phyloP scores from a whole-genome alignment of 2,888 invertebrate species.

The Julus scandinavius region DNA sequence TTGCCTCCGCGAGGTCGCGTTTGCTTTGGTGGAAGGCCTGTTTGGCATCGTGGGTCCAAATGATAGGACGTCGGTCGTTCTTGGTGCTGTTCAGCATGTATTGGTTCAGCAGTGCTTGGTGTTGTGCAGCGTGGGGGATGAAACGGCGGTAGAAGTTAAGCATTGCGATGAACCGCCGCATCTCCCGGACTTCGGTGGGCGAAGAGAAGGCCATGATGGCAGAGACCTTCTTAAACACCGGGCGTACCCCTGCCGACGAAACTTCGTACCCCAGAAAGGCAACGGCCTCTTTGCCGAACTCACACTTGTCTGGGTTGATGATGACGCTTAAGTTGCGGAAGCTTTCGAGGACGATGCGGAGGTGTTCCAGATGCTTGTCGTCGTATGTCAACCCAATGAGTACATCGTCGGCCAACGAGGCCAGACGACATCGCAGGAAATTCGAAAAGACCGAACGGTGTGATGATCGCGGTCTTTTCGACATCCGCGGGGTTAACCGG shows the following conservation, averaged over 20 bases:
- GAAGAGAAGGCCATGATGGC: not conserved
- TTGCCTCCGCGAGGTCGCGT: not conserved
- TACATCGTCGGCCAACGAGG: not conserved
- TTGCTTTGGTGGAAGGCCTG: not conserved
- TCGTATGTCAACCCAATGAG: too few relatives aligned
- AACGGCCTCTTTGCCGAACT: too few relatives aligned
- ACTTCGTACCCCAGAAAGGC: too few relatives aligned
- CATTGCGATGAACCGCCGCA: not conserved
- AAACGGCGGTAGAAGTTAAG: not conserved
- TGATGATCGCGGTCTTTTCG: not conserved
- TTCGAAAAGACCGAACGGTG: not conserved
- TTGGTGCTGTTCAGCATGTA: not conserved
- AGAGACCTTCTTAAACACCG: not conserved
- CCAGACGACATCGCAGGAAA: not conserved
- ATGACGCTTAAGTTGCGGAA: not conserved
- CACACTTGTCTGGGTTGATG: too few relatives aligned
- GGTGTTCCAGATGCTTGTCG: too few relatives aligned
- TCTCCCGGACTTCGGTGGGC: not conserved
- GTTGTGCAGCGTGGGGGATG: not conserved
- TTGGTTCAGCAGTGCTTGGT: not conserved
- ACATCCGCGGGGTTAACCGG: not conserved
- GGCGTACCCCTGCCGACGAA: not conserved
- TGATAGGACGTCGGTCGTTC: not conserved
- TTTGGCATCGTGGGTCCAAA: not conserved
- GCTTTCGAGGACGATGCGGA: too few relatives aligned